These are phyloP conservation scores for Thumatha senex DNA, from an alignment of 2,888 invertebrate species.

Conservation along the genomic window DNA sequence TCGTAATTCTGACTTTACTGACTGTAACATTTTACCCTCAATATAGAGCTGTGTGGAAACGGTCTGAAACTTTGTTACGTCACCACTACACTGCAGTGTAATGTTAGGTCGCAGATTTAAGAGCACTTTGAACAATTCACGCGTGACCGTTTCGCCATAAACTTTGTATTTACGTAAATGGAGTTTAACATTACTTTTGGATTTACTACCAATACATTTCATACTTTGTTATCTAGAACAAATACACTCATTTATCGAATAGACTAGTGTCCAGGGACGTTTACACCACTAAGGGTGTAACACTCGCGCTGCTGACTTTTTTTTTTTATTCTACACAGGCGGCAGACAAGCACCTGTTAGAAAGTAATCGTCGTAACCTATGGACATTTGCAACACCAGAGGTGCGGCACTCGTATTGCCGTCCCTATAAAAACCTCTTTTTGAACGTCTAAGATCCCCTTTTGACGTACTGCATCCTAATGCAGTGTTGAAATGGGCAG, in stretches of 20 bases:
- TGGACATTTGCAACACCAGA: too few relatives aligned
- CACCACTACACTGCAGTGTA: conserved; percentile 37
- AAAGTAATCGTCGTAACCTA: too few relatives aligned
- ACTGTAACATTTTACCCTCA: conserved; percentile 48
- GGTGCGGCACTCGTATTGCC: too few relatives aligned
- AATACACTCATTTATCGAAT: conserved; percentile 19
- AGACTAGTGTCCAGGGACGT: too few relatives aligned
- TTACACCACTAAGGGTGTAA: too few relatives aligned
- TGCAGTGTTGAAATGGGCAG: too few relatives aligned
- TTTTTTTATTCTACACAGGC: too few relatives aligned
- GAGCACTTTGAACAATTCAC: conserved; percentile 48
- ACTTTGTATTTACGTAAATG: conserved; percentile 23
- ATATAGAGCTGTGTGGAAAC: conserved; percentile 39
- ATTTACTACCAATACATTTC: conserved; percentile 23
- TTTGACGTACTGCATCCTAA: too few relatives aligned
- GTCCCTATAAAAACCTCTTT: too few relatives aligned
- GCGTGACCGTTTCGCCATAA: conserved; percentile 46
- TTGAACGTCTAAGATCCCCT: too few relatives aligned
- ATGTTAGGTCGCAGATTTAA: conserved; percentile 43
- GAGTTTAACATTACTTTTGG: conserved; percentile 27
- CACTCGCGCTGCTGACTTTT: too few relatives aligned
- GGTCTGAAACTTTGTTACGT: conserved; percentile 49
- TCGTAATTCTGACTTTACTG: conserved; percentile 32
- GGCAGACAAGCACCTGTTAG: too few relatives aligned
- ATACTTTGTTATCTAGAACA: conserved; percentile 19